These are phyloP conservation scores for Gallinago media DNA, from an alignment of 2,113 vertebrate genomes.

Conservation along the genomic window DNA sequence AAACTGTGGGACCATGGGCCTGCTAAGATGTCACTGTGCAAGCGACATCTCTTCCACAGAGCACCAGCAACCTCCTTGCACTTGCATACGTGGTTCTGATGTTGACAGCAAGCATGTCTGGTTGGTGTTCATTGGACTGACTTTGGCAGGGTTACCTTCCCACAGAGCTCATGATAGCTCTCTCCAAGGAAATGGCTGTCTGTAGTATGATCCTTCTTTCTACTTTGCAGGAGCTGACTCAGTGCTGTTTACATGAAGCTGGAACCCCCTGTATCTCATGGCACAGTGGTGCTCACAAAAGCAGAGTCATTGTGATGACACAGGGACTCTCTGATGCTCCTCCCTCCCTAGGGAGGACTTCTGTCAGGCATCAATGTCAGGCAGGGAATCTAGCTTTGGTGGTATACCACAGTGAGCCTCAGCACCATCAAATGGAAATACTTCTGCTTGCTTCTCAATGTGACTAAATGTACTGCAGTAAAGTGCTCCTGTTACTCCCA, in stretches of 20 bases:
- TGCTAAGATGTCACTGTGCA: neutral
- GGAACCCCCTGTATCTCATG: neutral
- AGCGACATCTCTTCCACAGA: neutral
- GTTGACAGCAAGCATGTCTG: neutral
- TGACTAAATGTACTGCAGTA: neutral
- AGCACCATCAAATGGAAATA: neutral
- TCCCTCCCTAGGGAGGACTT: neutral
- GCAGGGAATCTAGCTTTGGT: neutral
- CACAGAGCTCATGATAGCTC: fast-evolving
- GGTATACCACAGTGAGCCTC: neutral
- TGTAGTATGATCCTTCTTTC: neutral
- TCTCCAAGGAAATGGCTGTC: neutral
- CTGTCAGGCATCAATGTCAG: neutral
- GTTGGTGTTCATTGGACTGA: neutral
- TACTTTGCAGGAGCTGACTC: neutral
- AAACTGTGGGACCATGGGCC: neutral
- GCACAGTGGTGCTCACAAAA: neutral
- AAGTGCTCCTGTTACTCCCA: neutral
- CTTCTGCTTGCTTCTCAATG: neutral
- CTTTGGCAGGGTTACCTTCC: neutral
- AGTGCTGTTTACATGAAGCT: neutral
- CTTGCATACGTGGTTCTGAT: neutral
- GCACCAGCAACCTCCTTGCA: neutral
- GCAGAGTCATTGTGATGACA: neutral
- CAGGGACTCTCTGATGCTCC: neutral